A percentile compares a stretch with the other conserved stretches of the same genome.
Evolutionary conservation across 2,888 invertebrate species (phyloP).

Genomic region (Tridacna gigas): DNA sequence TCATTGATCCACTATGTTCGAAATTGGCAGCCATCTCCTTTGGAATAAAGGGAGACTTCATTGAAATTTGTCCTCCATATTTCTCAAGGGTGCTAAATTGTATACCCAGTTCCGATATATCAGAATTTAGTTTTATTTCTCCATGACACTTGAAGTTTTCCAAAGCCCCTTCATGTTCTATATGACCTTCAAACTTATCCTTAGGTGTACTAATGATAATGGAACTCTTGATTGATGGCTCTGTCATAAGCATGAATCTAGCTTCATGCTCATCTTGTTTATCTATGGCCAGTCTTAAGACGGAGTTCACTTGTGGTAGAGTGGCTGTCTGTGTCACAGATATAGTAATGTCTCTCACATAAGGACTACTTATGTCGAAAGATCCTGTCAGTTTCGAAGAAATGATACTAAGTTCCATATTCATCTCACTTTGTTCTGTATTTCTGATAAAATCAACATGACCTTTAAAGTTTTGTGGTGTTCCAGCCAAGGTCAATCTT

Average conservation of each 20-base stretch:
- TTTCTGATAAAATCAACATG: conserved; percentile 43
- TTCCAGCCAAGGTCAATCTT: conserved; percentile 9
- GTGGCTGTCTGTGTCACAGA: conserved; percentile 2
- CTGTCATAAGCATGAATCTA: background rate
- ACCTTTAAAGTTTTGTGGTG: conserved; percentile 17
- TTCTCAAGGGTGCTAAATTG: conserved; percentile 9
- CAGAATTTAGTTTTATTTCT: conserved; percentile 30
- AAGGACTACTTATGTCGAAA: conserved; percentile 33
- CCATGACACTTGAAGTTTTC: conserved; percentile 41
- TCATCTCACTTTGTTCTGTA: conserved; percentile 34
- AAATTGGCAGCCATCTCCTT: conserved; percentile 39
- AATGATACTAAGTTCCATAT: conserved; percentile 3
- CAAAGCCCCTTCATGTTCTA: conserved; percentile 28
- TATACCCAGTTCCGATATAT: conserved; percentile 39
- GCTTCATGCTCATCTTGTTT: conserved; percentile 13
- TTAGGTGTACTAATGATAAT: background rate
- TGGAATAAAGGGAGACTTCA: conserved; percentile 42
- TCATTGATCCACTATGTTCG: conserved; percentile 44
- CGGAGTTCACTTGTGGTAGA: background rate
- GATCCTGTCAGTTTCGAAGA: background rate
- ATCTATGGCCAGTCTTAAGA: background rate
- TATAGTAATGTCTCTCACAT: conserved; percentile 28
- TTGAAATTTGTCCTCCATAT: conserved; percentile 32
- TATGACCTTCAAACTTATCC: background rate
- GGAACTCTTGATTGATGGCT: background rate